Percentiles rank a stretch among this genome's conserved stretches.
phyloP scores from a whole-genome alignment of 1,140 invertebrate species.

The Akabosia matsudoensis region DNA sequence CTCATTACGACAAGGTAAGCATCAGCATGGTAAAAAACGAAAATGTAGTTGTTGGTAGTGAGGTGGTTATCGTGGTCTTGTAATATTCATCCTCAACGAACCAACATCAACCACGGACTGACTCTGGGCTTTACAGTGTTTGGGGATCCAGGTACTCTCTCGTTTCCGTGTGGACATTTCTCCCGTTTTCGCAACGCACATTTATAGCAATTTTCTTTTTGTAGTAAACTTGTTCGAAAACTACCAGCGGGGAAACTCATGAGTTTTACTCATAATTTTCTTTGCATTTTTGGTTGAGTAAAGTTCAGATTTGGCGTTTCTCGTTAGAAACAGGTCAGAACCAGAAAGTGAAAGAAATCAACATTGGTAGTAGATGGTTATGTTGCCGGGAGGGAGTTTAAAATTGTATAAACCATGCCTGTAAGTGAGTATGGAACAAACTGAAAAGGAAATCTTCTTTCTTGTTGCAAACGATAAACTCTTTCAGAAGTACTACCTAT shows the following conservation, averaged over 20 bases:
- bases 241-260: neutral
- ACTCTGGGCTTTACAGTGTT: neutral
- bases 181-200: too few relatives aligned
- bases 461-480: neutral
- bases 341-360: too few relatives aligned
- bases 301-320: neutral
- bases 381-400: constrained; percentile 6
- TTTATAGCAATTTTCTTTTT: too few relatives aligned
- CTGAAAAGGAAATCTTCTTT: too few relatives aligned
- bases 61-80: neutral
- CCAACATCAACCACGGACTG: neutral
- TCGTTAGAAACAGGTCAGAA: neutral
- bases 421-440: neutral
- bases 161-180: too few relatives aligned
- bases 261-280: too few relatives aligned
- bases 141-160: too few relatives aligned
- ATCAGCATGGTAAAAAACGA: too few relatives aligned
- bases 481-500: neutral
- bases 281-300: too few relatives aligned
- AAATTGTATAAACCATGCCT: neutral
- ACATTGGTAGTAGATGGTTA: neutral
- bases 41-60: too few relatives aligned
- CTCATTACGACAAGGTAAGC: too few relatives aligned
- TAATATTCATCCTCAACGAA: neutral
- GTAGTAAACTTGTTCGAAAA: too few relatives aligned